phyloP scores from a whole-genome alignment of 2,888 invertebrate genomes.

The Ceraclea dissimilis region DNA sequence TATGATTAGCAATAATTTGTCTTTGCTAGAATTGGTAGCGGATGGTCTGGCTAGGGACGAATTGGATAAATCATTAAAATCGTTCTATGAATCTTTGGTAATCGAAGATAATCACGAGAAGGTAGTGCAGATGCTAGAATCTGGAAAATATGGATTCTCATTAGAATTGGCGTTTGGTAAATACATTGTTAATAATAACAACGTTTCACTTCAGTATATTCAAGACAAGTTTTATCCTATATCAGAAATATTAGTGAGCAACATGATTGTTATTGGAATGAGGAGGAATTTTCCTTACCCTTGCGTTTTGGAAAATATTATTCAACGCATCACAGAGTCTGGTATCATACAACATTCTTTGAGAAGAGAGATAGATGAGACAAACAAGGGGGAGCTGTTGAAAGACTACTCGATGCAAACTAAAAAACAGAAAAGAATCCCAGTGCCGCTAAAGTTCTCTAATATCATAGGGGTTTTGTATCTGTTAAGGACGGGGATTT shows the following conservation, averaged over 20 bases:
- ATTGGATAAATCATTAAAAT: neutral
- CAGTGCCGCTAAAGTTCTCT: neutral
- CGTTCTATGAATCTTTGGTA: neutral
- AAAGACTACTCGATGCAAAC: neutral
- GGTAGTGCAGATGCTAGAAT: neutral
- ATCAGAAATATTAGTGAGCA: neutral
- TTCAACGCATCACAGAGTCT: conserved; percentile 9
- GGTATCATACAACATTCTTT: conserved; percentile 7
- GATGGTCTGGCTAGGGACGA: neutral
- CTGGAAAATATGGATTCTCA: conserved; percentile 4
- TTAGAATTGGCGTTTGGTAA: conserved; percentile 11
- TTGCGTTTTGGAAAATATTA: conserved; percentile 12
- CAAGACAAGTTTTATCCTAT: conserved; percentile 9
- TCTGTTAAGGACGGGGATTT: neutral
- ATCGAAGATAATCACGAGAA: neutral
- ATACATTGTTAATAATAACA: conserved; percentile 3
- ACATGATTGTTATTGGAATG: conserved; percentile 9
- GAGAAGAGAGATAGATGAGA: neutral
- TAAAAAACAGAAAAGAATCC: neutral
- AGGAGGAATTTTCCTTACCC: conserved; percentile 12
- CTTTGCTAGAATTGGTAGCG: neutral
- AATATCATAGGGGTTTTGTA: neutral
- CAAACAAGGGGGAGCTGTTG: neutral
- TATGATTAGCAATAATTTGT: conserved; percentile 9
- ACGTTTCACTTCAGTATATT: neutral